Percentiles rank a stretch among this genome's conserved stretches.
phyloP scores from a whole-genome alignment of 2,797 vertebrate species.

The Ctenopoma kingsleyae region DNA sequence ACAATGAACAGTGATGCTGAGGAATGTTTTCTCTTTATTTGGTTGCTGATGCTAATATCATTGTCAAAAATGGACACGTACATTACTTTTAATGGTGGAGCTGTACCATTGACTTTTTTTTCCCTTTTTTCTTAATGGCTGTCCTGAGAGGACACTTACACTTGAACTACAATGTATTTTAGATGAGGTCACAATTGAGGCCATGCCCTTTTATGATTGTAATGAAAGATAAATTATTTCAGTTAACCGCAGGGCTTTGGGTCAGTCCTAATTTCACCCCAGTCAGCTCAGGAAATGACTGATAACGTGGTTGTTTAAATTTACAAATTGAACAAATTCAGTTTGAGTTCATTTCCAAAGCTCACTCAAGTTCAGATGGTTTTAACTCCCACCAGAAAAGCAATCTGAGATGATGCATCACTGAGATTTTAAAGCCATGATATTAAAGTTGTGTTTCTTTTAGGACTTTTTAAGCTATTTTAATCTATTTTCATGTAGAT shows the following conservation, averaged over 20 bases:
- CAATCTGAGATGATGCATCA: not conserved
- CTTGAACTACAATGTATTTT: constrained; percentile 49
- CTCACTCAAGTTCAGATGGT: not conserved
- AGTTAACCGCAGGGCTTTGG: constrained; percentile 37
- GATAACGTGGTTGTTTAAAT: constrained; percentile 49
- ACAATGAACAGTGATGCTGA: constrained; percentile 47
- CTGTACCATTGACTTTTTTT: constrained; percentile 50
- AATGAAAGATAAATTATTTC: constrained; percentile 68
- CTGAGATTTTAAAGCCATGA: constrained; percentile 21
- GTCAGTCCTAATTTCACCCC: constrained; percentile 48
- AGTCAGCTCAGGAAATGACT: constrained; percentile 61
- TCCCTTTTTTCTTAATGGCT: constrained; percentile 3
- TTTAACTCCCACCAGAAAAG: constrained; percentile 11
- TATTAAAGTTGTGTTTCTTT: constrained; percentile 16
- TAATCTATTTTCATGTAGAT: constrained; percentile 6
- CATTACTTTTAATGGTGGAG: constrained; percentile 57
- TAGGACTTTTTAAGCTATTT: constrained; percentile 15
- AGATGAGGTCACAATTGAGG: constrained; percentile 49
- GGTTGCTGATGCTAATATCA: constrained; percentile 60
- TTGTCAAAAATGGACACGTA: constrained; percentile 37
- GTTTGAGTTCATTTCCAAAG: constrained; percentile 30
- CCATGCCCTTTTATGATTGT: constrained; percentile 57
- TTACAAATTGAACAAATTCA: constrained; percentile 47
- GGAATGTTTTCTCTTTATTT: constrained; percentile 62
- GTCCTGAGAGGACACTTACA: constrained; percentile 49